Evolutionary conservation across 1,140 invertebrate species (phyloP), one percentile per base, ranked within the genome.

Genomic region (Penaeus chinensis): DNA sequence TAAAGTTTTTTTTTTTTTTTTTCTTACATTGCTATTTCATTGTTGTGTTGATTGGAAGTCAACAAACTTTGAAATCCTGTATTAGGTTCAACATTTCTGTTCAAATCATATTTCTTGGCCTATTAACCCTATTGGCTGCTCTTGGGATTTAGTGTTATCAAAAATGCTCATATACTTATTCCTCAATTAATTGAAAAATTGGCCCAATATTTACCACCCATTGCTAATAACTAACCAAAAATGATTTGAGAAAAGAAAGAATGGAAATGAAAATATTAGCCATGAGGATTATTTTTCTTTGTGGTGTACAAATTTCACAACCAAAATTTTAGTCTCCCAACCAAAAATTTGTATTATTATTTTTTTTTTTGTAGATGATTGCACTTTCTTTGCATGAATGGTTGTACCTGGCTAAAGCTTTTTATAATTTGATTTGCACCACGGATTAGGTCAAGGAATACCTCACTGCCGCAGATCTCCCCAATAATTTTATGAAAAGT

Each of bases 401-500:
- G 78, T 60, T 77, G 32, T 78, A 61, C 60, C 78, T 27, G 60
- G 74, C 83, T 87, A 47, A 63, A 81, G 86, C 86, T 87, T 87
- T 78, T 87, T 63, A 42, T 27, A 42, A 54, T 78, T 66, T 87
- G 54, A 87, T 87, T 87, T 87, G 86, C 80, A 54, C 60, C 63
- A 32, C 78, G 82, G 19, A 71, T 63, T 87, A 87, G 86, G 86
- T 82, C 86, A 82, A 87, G 86, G 86, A 87, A 87, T 82, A 87
- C 54, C 42, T 85, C 62, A 85, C 84, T 79, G 84, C 86, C 82
- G 71, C 62, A 47, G 77, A 87, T 87, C 86, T 87, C 86, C 86
- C 86, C 86, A 87, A 87, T 87, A 87, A 87, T 87, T 87, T 87
- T 87, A 85, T 82, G 86, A 87, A 87, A 87, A 87, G 86, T 82